Evolutionary conservation across 2,888 invertebrate species (phyloP), one percentile per base, ranked within the genome.

Genomic region (Xestia xanthographa): DNA sequence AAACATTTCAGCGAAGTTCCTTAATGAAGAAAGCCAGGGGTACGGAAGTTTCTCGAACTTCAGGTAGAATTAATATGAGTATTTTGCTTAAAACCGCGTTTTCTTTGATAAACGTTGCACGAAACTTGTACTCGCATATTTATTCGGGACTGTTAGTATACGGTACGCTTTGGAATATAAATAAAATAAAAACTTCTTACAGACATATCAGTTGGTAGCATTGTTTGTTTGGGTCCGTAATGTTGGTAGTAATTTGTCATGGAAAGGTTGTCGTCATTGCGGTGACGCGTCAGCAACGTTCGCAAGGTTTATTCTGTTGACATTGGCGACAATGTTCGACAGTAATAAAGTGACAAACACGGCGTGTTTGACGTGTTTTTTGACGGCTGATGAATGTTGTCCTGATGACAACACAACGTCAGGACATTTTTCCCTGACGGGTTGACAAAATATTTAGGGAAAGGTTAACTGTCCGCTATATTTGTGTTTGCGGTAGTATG

Each of bases 31-130:
- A 88, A 88, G 80, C 80, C 84, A 79, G 82, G 69, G 70, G 77
- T 75, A 67, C 71, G 77, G 45, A 86, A 86, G 82, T 86, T 87
- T 78, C 43, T 38, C 41, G 80, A 83, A 87, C 72, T 85, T 89
- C 89, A 89, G 86, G 88, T 88, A 86, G 88, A 89, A 91, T 92
- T 91, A 91, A 92, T 92, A 83, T 62, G 78, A 82, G 83, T 68
- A 90, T 92, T 92, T 90, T 86, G 86, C 82, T 85, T 77, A 66
- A 86, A 88, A 89, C 87, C 91, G 79, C 87, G 60, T 84, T 90
- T 89, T 88, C 87, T 90, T 90, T 90, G 90, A 88, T 87, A 87
- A 87, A 88, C 86, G 82, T 75, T 71, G 53, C 41, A 26, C 26
- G 12, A 34, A 58, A 66, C 68, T 60, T 60, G 58, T 29, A 34